phyloP scores from a whole-genome alignment of 2,797 vertebrate species.

The Enteromius mattozi region DNA sequence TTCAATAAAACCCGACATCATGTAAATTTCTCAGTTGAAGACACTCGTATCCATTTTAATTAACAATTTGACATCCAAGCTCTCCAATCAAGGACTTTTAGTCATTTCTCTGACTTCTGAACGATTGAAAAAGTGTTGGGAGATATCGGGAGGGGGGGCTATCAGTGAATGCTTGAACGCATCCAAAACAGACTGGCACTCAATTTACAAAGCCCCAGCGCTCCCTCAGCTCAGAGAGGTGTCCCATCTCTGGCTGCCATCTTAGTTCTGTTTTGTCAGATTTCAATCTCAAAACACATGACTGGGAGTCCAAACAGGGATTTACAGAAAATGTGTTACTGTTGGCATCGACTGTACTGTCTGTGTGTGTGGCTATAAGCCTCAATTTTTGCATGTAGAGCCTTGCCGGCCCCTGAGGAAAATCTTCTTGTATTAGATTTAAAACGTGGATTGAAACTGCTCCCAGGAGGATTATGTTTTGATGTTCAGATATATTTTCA shows the following conservation, averaged over 20 bases:
- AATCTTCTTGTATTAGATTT: neutral
- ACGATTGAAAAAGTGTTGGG: slow-evolving; percentile 24
- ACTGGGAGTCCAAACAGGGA: neutral
- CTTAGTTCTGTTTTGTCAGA: slow-evolving; percentile 16
- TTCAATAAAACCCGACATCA: slow-evolving; percentile 49
- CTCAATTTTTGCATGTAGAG: no score
- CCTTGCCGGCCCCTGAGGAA: neutral
- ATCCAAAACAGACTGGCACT: neutral
- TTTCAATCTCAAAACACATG: neutral
- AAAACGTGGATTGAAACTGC: neutral
- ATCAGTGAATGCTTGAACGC: neutral
- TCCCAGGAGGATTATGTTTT: neutral
- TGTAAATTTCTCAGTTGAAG: slow-evolving; percentile 32
- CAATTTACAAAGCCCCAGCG: neutral
- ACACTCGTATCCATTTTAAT: slow-evolving; percentile 48
- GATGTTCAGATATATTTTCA: neutral
- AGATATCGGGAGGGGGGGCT: neutral
- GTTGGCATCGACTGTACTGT: neutral
- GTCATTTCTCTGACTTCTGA: slow-evolving; percentile 36
- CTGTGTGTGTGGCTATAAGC: neutral
- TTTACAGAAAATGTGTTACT: slow-evolving; percentile 22
- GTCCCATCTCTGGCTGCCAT: slow-evolving; percentile 7
- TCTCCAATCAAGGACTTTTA: slow-evolving; percentile 51
- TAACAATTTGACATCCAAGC: slow-evolving; percentile 46
- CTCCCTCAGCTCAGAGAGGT: neutral